A percentile compares a stretch with the other conserved stretches of the same genome.
Evolutionary conservation across 1,140 invertebrate species (phyloP).

Genomic region (Oscheius sp.): DNA sequence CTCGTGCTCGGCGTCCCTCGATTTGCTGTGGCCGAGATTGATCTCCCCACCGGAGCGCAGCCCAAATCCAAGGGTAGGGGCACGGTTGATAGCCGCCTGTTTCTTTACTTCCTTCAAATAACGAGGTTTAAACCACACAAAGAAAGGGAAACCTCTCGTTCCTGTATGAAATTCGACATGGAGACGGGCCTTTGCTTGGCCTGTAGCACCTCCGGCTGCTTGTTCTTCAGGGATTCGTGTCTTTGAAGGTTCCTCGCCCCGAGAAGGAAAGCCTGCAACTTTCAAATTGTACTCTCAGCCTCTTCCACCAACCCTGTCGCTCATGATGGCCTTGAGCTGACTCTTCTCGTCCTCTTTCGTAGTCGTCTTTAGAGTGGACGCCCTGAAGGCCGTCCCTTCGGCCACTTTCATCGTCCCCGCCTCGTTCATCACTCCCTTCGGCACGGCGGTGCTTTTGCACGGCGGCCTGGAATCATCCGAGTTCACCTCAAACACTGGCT

Average conservation of each 20-base stretch:
- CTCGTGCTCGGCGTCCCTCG: constrained; percentile 16
- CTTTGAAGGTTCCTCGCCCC: background rate
- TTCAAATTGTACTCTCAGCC: background rate
- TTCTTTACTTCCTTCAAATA: background rate
- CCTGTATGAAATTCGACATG: background rate
- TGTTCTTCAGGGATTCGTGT: background rate
- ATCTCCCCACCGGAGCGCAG: background rate
- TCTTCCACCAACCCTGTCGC: background rate
- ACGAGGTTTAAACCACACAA: too few species aligned
- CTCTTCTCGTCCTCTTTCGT: background rate
- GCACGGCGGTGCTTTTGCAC: too few species aligned
- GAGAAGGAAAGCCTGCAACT: background rate
- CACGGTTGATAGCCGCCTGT: background rate
- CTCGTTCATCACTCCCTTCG: too few species aligned
- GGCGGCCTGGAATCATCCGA: too few species aligned
- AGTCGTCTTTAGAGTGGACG: background rate
- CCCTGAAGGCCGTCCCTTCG: background rate
- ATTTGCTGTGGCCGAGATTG: background rate
- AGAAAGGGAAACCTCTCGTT: constrained; percentile 1
- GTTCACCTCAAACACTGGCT: too few species aligned
- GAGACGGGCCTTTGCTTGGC: background rate
- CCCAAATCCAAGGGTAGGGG: background rate
- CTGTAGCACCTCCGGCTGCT: background rate
- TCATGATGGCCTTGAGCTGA: background rate
- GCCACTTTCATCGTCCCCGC: background rate